Base-by-base conservation (phyloP, 2,888 invertebrate species). In the Orthonevra nobilis region DNA sequence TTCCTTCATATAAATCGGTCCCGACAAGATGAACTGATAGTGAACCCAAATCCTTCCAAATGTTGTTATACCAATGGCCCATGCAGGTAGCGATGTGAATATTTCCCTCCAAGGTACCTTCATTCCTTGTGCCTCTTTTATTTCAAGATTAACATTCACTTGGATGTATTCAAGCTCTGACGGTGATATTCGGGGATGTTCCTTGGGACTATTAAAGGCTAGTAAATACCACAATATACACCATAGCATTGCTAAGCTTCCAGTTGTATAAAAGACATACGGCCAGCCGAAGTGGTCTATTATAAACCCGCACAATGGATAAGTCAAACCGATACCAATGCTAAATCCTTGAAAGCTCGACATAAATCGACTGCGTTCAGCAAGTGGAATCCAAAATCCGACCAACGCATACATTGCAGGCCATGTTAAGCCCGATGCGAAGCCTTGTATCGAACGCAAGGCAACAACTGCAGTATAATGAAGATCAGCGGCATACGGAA, bases 11-110 rank as follows among this genome's bases (percentile, higher is more conserved):
- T 93, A 94, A 84, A 91, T 91, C 14, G 93, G 93, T 7, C 93
- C 93, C 46, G 91, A 91, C 83, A 92, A 91, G 85, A 94, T 93
- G 85, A 93, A 93, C 17, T 92, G 91, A 84, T 94, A 94, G 85
- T 93, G 93, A 3, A 93, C 91, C 93, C 93, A 94, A 84, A 94
- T 93, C 52, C 93, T 89, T n/a, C 93, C 93, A 83, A 93, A 94
- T 0, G 93, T 94, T 1, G 93, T 93, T 32, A 93, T 90, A 6
- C 92, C 93, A 83, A 94, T 93, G 0, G 92, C 90, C 93, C 93
- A 93, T 1, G 92, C 92, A 0, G 93, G 92, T 85, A 91, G 86
- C 0, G 93, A 93, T 14, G 89, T 91, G 38, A 93, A 89, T 77
- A 94, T 93, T 2, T 90, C 87, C 77, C 88, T 89, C 93, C 93